Evolutionary conservation across 2,797 vertebrate genomes (phyloP).

Genomic region (Galagoides demidoff): DNA sequence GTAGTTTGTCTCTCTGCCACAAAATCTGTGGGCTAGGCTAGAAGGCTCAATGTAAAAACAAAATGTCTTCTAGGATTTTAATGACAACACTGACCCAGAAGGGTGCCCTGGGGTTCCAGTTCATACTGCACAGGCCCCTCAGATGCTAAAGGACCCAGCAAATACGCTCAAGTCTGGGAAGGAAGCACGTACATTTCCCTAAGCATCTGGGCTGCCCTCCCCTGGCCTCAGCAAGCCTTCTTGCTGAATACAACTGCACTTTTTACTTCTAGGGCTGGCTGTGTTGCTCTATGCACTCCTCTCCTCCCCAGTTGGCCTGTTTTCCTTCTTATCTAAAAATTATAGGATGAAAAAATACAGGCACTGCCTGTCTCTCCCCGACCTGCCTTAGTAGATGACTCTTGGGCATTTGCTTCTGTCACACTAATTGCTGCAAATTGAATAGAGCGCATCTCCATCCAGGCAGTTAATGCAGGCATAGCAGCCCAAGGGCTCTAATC

Average conservation of each 20-base stretch:
- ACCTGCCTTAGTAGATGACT: constrained; percentile 53
- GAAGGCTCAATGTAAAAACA: not conserved
- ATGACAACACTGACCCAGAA: not conserved
- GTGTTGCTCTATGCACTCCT: rapidly evolving
- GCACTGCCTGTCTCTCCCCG: not conserved
- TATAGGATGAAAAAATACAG: constrained; percentile 17
- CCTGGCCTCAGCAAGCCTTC: no score
- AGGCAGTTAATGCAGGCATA: constrained; percentile 54
- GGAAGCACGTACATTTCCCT: not conserved
- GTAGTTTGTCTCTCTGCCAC: not conserved
- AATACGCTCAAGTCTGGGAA: not conserved
- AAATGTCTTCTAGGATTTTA: not conserved
- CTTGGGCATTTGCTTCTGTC: constrained; percentile 44
- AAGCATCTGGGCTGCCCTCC: not conserved
- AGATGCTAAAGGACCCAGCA: not conserved
- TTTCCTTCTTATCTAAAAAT: constrained; percentile 47
- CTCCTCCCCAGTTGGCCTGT: not conserved
- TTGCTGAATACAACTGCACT: not conserved
- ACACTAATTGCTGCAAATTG: constrained; percentile 59
- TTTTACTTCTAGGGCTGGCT: not conserved
- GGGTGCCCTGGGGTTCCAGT: not conserved
- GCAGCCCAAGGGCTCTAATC: constrained; percentile 53
- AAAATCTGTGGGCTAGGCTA: not conserved
- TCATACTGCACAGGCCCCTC: not conserved
- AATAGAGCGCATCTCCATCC: constrained; percentile 61